Base-by-base conservation (phyloP, 1,140 invertebrate genomes). In the Zaprionus ghesquierei region DNA sequence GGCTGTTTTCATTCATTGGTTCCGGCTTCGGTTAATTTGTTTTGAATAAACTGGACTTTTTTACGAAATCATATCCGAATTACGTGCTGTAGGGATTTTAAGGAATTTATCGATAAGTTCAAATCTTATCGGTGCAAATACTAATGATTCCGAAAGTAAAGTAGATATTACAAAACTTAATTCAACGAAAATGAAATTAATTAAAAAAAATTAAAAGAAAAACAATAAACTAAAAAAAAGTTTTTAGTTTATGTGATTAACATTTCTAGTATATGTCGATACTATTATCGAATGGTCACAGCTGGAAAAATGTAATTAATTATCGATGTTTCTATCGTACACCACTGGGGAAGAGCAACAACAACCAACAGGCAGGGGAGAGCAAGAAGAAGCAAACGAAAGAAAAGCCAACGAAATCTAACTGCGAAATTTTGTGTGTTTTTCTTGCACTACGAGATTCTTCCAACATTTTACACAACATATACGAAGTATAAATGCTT, bases 361-460 rank as follows among this genome's bases (percentile, higher is more conserved):
- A 22, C 41, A 46, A 59, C 63, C 66, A 75, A 70, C 54, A 60
- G 59, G 50, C 50, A 53, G 33, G 22, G 50, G 31, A 63, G 50
- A 63, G 60, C 22, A 60, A 68, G 61, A 64, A 70, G 54, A 54
- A 66, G 44, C 64, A 68, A 68, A 50, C 38, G 60, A 73, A 66
- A 69, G 70, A 73, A 73, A 73, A 73, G 49, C 70, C 70, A 69
- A 69, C 70, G 56, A 73, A 73, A 60, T 60, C 49, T 20, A 60
- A 46, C 63, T 72, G 69, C 63, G 69, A 73, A 73, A 61, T 61
- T 50, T 61, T 69, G n/a, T 55, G 50, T 61, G 49, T 46, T 46
- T 46, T 73, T 73, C 27, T 38, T 73, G 50, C 49, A 38, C 59
- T 49, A 69, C 59, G 49, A 69, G 50, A 49, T 69, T 62, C 50